Base-by-base conservation (phyloP, 1,140 invertebrate genomes). In the Popillia japonica region DNA sequence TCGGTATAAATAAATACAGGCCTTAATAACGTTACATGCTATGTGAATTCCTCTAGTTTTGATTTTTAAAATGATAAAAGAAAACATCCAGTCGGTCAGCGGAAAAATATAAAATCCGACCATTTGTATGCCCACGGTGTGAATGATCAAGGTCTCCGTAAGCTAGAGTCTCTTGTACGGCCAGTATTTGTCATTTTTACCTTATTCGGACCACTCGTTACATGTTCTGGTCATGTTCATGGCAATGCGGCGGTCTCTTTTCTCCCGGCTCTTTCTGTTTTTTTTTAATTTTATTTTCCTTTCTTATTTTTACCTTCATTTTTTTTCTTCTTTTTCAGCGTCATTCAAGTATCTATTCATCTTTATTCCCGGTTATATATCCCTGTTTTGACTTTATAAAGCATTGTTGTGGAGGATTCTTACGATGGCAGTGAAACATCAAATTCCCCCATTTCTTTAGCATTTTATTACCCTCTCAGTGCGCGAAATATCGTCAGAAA, bases 111-210 rank as follows among this genome's bases (percentile, higher is more conserved):
- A 55, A 55, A 55, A 55, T 55, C 14, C 48, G n/a, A n/a, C 48
- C 48, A 55, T 55, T 55, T 55, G 48, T 55, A 55, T 55, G 48
- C 48, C 48, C 14, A 17, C 48, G 48, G 48, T 55, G 48, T 55
- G 17, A 55, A 55, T 55, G 48, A 55, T 55, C 48, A 55, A 55
- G 48, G 48, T 55, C 48, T 55, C 17, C 17, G 14, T 55, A 17
- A 14, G 48, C n/a, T 7, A 55, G 48, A 55, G 17, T 6, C 17
- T 17, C 48, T 17, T 17, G 48, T n/a, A 17, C 14, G 48, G 48
- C 17, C 48, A 55, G 48, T 55, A 55, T 55, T 55, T 55, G 48
- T 55, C 48, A 55, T 55, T 55, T 55, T 55, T 55, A 55, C 48
- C 48, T 55, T 55, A 55, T 55, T 55, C 48, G 48, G 48, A 55